A percentile compares a stretch with the other conserved stretches of the same genome.
Evolutionary conservation across 2,797 vertebrate genomes (phyloP).

Genomic region (Scleropages formosus): DNA sequence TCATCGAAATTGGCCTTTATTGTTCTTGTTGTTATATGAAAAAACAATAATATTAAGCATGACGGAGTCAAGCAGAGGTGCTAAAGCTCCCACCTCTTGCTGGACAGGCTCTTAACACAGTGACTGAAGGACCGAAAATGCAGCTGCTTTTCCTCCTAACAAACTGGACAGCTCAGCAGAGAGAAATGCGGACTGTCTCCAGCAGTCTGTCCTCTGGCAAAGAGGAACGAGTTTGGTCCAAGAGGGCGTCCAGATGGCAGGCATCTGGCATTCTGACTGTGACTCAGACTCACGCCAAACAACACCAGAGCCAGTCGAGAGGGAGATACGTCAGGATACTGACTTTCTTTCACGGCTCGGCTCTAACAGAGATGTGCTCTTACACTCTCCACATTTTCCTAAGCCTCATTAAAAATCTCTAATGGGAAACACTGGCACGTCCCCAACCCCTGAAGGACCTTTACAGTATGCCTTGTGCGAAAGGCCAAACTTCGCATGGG

Average conservation of each 20-base stretch:
- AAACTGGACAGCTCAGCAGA: background rate
- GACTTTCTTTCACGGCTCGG: background rate
- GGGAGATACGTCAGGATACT: background rate
- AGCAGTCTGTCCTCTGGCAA: background rate
- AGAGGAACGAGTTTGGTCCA: background rate
- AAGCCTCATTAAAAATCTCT: too few species aligned
- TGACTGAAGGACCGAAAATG: background rate
- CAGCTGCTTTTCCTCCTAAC: background rate
- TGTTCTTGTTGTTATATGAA: too few species aligned
- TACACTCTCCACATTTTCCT: too few species aligned
- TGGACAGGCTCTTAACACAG: background rate
- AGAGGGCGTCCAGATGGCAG: background rate
- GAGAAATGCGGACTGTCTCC: background rate
- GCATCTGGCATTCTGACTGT: conserved; percentile 1
- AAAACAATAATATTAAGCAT: background rate
- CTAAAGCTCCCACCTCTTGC: background rate
- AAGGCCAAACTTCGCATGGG: too few species aligned
- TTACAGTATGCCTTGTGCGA: background rate
- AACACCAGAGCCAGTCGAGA: background rate
- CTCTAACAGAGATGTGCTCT: too few species aligned
- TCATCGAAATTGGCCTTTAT: background rate
- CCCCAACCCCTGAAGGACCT: background rate
- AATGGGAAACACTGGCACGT: background rate
- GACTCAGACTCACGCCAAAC: background rate
- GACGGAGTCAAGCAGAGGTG: background rate